Evolutionary conservation across 1,140 invertebrate species (phyloP).

Genomic region (Ips typographus): DNA sequence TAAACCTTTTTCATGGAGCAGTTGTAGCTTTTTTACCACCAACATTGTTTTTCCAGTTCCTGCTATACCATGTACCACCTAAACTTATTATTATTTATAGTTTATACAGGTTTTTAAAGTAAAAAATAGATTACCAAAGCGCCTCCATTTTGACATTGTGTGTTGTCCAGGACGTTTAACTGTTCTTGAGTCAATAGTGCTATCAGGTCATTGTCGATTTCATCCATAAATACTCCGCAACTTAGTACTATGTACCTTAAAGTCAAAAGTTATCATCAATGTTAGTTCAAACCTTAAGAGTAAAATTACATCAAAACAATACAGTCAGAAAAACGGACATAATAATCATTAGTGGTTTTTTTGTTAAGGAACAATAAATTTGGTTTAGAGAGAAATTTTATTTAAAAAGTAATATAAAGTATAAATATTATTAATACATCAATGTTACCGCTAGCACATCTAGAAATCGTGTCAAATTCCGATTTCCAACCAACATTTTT

Average conservation of each 20-base stretch:
- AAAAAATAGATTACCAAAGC: slow-evolving; percentile 36
- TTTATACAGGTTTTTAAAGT: neutral
- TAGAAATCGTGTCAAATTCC: too few relatives aligned
- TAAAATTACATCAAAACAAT: neutral
- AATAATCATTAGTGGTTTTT: too few relatives aligned
- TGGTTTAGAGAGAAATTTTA: too few relatives aligned
- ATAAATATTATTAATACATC: too few relatives aligned
- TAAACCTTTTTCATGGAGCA: slow-evolving; percentile 42
- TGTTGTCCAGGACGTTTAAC: slow-evolving; percentile 43
- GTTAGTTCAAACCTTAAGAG: too few relatives aligned
- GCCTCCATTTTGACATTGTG: slow-evolving; percentile 34
- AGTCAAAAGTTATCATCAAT: neutral
- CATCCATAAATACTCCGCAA: slow-evolving; percentile 51
- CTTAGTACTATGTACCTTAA: slow-evolving; percentile 51
- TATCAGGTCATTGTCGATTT: slow-evolving; percentile 48
- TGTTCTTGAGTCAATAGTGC: slow-evolving; percentile 50
- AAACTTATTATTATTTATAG: neutral
- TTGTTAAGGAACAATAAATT: too few relatives aligned
- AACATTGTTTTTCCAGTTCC: slow-evolving; percentile 52
- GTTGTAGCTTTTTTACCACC: slow-evolving; percentile 49
- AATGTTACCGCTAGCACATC: too few relatives aligned
- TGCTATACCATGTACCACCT: slow-evolving; percentile 50
- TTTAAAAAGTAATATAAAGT: too few relatives aligned
- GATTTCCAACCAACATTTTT: too few relatives aligned
- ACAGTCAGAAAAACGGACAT: too few relatives aligned